phyloP scores from a whole-genome alignment of 1,140 invertebrate genomes.

The Stegodyphus dumicola region DNA sequence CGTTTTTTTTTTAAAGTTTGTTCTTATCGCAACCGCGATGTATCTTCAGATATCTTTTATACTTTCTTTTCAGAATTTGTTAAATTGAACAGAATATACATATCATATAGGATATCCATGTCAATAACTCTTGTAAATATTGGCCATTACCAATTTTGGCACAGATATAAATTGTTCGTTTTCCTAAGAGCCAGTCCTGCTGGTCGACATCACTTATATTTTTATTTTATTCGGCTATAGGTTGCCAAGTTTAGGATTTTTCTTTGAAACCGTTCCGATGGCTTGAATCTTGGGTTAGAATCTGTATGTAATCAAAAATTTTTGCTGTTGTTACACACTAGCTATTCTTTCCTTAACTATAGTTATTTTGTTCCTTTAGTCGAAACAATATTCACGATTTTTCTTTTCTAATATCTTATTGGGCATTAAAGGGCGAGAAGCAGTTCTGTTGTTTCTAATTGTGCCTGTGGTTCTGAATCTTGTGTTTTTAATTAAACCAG shows the following conservation, averaged over 20 bases:
- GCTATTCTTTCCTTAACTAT: not conserved
- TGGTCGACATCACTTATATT: conserved; percentile 21
- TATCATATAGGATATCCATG: conserved; percentile 34
- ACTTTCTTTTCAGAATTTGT: not conserved
- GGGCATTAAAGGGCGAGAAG: not conserved
- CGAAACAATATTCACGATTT: conserved; percentile 16
- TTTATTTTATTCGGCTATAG: conserved; percentile 6
- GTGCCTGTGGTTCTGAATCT: not conserved
- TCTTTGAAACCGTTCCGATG: not conserved
- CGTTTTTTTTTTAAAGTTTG: not conserved
- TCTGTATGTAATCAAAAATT: not conserved
- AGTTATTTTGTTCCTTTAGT: conserved; percentile 26
- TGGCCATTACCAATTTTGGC: conserved; percentile 24
- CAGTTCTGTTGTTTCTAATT: conserved; percentile 1
- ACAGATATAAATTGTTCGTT: conserved; percentile 10
- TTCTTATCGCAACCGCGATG: not conserved
- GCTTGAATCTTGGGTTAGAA: conserved; percentile 21
- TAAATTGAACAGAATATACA: not conserved
- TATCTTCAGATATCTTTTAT: not conserved
- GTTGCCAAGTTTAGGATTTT: conserved; percentile 9
- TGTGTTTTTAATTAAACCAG: conserved; percentile 14
- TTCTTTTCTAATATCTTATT: conserved; percentile 1
- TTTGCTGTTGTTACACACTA: not conserved
- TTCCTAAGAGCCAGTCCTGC: conserved; percentile 25
- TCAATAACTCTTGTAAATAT: conserved; percentile 19